These are phyloP conservation scores for Tanytarsus gracilentus DNA, from an alignment of 2,888 invertebrate genomes.

Conservation along the genomic window DNA sequence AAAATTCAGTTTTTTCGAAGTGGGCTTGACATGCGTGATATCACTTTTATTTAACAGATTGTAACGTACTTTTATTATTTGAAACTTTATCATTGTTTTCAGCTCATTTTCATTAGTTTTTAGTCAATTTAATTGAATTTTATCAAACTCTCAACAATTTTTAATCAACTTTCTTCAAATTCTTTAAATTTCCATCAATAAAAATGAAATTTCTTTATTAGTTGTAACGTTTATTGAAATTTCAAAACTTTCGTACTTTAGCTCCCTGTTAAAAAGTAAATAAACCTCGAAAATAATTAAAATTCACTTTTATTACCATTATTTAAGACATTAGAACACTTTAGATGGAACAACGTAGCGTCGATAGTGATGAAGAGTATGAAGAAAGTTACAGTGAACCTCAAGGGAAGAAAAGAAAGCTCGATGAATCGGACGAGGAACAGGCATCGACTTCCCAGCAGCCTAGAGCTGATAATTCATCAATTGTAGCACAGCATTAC, in stretches of 20 bases:
- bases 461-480: not conserved
- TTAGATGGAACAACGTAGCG: not conserved
- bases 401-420: not conserved
- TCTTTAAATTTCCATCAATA: not conserved
- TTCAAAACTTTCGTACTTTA: not conserved
- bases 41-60: too few species aligned
- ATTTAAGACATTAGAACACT: not conserved
- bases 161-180: not conserved
- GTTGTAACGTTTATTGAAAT: not conserved
- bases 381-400: too few species aligned
- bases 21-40: too few species aligned
- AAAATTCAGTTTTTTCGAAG: too few species aligned
- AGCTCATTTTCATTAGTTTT: too few species aligned
- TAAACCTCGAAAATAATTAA: not conserved
- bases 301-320: not conserved
- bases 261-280: not conserved
- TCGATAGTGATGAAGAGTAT: slow-evolving; percentile 1
- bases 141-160: not conserved
- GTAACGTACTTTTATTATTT: too few species aligned
- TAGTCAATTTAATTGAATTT: too few species aligned
- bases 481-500: slow-evolving; percentile 80
- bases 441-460: not conserved
- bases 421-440: not conserved
- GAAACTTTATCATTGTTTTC: too few species aligned
- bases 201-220: not conserved